Percentiles rank a stretch among this genome's conserved stretches.
These are phyloP conservation scores for Ormyrus thymus DNA, from an alignment of 2,888 invertebrate genomes.

Conservation along the genomic window DNA sequence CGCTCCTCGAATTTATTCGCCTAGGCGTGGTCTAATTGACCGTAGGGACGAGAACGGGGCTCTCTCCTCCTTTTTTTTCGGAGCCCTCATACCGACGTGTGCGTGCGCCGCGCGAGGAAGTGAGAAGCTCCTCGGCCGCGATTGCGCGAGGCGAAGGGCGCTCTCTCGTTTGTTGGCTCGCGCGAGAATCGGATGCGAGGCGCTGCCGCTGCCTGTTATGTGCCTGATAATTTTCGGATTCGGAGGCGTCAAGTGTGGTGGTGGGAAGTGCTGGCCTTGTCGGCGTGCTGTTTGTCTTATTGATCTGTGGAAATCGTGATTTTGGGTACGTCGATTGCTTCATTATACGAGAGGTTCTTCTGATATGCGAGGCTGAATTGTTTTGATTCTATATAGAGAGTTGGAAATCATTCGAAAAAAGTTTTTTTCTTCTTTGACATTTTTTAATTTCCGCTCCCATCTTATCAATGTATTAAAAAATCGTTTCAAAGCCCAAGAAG, in stretches of 20 bases:
- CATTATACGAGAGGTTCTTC: too few species aligned
- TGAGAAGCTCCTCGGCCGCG: too few species aligned
- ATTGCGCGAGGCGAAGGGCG: too few species aligned
- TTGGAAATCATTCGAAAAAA: neutral
- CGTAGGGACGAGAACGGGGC: conserved; percentile 1
- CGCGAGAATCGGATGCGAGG: too few species aligned
- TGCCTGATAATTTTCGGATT: conserved; percentile 19
- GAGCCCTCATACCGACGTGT: neutral
- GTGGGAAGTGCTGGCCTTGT: neutral
- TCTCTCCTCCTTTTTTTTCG: conserved; percentile 13
- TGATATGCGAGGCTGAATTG: too few species aligned
- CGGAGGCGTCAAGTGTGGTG: neutral
- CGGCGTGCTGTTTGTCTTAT: neutral
- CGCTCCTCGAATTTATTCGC: conserved; percentile 50
- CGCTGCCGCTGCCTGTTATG: neutral
- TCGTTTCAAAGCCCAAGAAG: too few species aligned
- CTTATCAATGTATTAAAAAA: neutral
- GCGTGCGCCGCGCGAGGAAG: neutral
- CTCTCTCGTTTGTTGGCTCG: too few species aligned
- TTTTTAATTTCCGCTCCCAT: conserved; percentile 1
- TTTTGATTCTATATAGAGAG: too few species aligned
- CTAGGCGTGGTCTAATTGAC: conserved; percentile 68
- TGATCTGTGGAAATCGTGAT: too few species aligned
- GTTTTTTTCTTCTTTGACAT: neutral
- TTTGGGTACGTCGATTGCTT: too few species aligned